A percentile compares a stretch with the other conserved stretches of the same genome.
These are phyloP conservation scores for Brachionus koreanus DNA, from an alignment of 1,140 invertebrate genomes.

Conservation along the genomic window DNA sequence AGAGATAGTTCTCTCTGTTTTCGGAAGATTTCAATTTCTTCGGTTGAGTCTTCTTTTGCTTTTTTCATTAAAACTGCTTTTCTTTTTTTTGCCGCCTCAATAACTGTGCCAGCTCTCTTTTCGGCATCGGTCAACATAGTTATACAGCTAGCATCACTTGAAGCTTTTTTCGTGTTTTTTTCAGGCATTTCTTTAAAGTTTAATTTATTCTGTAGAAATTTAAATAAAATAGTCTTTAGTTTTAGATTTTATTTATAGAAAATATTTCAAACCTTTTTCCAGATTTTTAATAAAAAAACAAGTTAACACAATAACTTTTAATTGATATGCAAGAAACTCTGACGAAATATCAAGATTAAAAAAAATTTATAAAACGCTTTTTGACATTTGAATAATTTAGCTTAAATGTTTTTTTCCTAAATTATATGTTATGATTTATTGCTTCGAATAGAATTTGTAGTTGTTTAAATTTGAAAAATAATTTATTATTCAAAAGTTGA, in stretches of 20 bases:
- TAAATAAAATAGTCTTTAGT: background rate
- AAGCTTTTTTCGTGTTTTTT: background rate
- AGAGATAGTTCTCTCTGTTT: background rate
- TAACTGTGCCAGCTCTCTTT: background rate
- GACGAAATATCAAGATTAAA: no score
- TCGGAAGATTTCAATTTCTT: slow-evolving; percentile 16
- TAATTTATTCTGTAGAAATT: background rate
- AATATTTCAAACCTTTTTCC: no score
- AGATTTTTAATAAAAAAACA: background rate
- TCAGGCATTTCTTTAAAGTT: background rate
- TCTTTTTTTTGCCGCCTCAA: slow-evolving; percentile 24
- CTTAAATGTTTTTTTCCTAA: no score
- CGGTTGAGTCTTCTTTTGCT: slow-evolving; percentile 22
- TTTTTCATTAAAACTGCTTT: slow-evolving; percentile 13
- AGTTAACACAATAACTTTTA: background rate
- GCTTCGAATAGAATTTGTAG: no score
- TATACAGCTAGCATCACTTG: slow-evolving; percentile 25
- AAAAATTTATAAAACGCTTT: no score
- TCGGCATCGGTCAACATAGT: slow-evolving; percentile 32
- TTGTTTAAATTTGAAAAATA: no score
- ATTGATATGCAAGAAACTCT: no score
- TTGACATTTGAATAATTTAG: no score
- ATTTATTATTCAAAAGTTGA: no score
- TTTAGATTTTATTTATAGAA: background rate
- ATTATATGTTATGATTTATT: no score